Base-by-base conservation (phyloP, 1,140 invertebrate genomes). In the Leptonema lineaticorne region DNA sequence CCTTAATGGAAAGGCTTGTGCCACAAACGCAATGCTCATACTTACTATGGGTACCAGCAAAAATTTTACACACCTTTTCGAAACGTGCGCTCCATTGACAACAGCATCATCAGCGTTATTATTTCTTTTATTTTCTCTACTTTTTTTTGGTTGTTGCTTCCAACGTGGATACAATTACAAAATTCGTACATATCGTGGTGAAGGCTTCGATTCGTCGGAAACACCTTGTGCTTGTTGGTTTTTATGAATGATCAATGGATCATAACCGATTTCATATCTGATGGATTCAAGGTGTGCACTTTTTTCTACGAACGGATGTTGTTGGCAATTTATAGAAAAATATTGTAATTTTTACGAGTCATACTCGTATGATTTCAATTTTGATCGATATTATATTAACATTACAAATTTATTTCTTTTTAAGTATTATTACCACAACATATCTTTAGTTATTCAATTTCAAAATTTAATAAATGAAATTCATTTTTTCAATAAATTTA, bases 1-100 rank as follows among this genome's bases (percentile, higher is more conserved):
- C 28, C 26, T 60, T 69, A 72, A 72, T 72, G 63, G 70, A 72
- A n/a, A 72, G 70, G 63, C 70, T 72, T 72, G 70, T 56, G 60
- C 69, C 59, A 58, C 57, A 68, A 68, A 68, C 48, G 57, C 9
- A 33, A 68, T 68, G 45, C 65, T 58, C 7, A 16, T 18, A 28
- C 37, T 68, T 68, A 57, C n/a, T 62, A 24, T 45, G 59, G 45
- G 24, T 16, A 28, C 58, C 46, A 50, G 62, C 58, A 58, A 22
- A 37, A 24, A 14, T 50, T 20, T 11, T 11, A 27, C 2, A 30
- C 64, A 57, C 48, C 64, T 57, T 66, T 45, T 57, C 46, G 6
- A n/a, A n/a, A n/a, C n/a, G n/a, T n/a, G n/a, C n/a, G 6, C 24
- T 26, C 53, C 28, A 45, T 62, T 45, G 29, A 45, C 45, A 53